A percentile compares a stretch with the other conserved stretches of the same genome.
These are phyloP conservation scores for Palythoa grandis DNA, from an alignment of 92 coral and sea anemone species.

Conservation along the genomic window DNA sequence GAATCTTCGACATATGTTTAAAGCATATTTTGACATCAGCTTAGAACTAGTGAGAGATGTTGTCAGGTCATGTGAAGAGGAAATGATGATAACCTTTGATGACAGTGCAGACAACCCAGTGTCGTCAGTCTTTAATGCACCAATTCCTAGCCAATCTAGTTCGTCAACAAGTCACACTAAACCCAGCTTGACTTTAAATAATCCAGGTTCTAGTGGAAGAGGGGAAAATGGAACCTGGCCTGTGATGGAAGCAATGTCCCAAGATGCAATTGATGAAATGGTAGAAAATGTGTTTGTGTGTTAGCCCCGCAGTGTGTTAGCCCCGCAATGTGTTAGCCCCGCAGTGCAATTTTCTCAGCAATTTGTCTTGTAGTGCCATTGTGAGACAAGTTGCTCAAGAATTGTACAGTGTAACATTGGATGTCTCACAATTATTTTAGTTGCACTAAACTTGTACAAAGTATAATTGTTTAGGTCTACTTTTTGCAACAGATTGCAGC, in stretches of 20 bases:
- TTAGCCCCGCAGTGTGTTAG: too few species aligned
- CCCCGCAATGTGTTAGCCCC: too few species aligned
- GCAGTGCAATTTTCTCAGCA: too few species aligned
- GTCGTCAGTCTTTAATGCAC: constrained; percentile 96
- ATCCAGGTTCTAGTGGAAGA: constrained; percentile 63
- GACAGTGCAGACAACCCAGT: constrained; percentile 98
- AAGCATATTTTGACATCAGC: constrained; percentile 95
- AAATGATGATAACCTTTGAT: constrained; percentile 98
- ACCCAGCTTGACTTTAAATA: constrained; percentile 59
- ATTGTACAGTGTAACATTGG: too few species aligned
- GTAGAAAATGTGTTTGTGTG: constrained; percentile 91
- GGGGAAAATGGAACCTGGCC: constrained; percentile 92
- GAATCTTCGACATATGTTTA: constrained; percentile 92
- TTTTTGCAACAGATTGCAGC: too few species aligned
- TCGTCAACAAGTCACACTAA: constrained; percentile 69
- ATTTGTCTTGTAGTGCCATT: too few species aligned
- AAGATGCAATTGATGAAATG: constrained; percentile 99
- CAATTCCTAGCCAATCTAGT: constrained; percentile 79
- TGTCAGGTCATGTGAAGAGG: constrained; percentile 95
- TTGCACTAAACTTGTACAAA: too few species aligned
- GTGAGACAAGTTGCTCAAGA: too few species aligned
- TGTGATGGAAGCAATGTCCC: constrained; percentile 99
- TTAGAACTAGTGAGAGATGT: constrained; percentile 95
- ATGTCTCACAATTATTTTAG: too few species aligned
- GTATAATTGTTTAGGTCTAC: too few species aligned